Conservation (phyloP, 1,140 invertebrate species). For the Penaeus chinensis region DNA sequence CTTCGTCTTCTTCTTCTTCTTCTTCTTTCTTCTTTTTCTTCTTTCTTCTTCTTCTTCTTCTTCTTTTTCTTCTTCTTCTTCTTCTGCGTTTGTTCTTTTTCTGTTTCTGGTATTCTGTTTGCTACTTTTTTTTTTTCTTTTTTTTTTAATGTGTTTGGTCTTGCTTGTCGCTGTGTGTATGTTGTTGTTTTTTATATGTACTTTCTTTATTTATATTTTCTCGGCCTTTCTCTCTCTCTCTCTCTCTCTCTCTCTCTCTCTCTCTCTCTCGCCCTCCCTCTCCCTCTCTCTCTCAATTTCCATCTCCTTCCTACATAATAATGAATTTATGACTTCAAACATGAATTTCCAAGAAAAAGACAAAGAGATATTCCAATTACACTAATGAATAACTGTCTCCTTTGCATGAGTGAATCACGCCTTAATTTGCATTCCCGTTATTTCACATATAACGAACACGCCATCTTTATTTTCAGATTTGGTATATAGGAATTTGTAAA, state of each 20-base stretch:
- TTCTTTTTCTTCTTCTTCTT: not conserved
- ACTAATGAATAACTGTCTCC: no score
- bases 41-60: no score
- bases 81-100: not conserved
- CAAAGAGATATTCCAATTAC: no score
- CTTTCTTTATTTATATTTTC: not conserved
- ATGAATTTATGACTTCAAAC: not conserved
- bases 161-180: not conserved
- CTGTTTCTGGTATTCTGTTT: not conserved
- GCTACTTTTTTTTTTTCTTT: not conserved
- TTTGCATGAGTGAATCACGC: no score
- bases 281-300: slow-evolving; percentile 24
- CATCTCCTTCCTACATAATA: not conserved
- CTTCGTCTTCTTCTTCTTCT: no score
- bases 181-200: not conserved
- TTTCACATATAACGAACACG: no score
- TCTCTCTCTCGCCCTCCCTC: not conserved
- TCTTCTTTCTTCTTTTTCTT: no score
- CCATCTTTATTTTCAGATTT: no score
- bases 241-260: not conserved
- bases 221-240: not conserved
- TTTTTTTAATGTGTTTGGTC: not conserved
- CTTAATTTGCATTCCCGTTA: no score
- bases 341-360: no score
- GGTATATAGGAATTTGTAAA: no score